Evolutionary conservation across 2,113 vertebrate species (phyloP), one percentile per base, ranked within the genome.

Genomic region (Buteo buteo): DNA sequence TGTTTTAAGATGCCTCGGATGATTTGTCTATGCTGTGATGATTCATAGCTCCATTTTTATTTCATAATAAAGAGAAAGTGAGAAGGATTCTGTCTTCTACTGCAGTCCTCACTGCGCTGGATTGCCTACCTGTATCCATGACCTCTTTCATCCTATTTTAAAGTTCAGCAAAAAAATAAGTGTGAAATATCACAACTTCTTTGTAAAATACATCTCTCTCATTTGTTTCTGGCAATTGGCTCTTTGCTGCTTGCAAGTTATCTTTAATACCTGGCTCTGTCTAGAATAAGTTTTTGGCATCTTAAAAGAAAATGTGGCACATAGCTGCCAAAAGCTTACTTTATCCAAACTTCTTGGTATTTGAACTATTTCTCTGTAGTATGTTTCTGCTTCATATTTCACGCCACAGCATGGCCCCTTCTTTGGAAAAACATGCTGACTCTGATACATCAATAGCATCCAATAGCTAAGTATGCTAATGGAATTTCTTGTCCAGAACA

Each of bases 1-100:
- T 88, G 49, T 86, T 92, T 67, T 90, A 54, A 80, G 79, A 90
- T 80, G 65, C 54, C 29, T 85, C 40, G 1, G 81, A 71, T 84
- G 67, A 92, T 69, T 96, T 95, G 67, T 95, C 66, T 93, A 14
- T 38, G 52, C 42, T 80, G n/a, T 32, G 38, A 67, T 94, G 78
- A 52, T 93, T 95, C 72, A 73, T 77, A 61, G 61, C 76, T 86
- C 88, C 54, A 18, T 49, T 96, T 91, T 81, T 85, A 70, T 82
- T 86, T 91, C 67, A 34, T 36, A 84, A 91, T 74, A n/a, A 77
- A 80, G 22, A 79, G 40, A 86, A 94, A 95, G 20, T 15, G 57
- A 58, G n/a, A 58, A 71, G 42, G 71, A 40, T 55, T 94, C n/a
- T 93, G 31, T 49, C 32, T 67, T 72, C 73, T 50, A 13, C 26